Conservation (phyloP, 2,113 vertebrate genomes). For the Vimba vimba region DNA sequence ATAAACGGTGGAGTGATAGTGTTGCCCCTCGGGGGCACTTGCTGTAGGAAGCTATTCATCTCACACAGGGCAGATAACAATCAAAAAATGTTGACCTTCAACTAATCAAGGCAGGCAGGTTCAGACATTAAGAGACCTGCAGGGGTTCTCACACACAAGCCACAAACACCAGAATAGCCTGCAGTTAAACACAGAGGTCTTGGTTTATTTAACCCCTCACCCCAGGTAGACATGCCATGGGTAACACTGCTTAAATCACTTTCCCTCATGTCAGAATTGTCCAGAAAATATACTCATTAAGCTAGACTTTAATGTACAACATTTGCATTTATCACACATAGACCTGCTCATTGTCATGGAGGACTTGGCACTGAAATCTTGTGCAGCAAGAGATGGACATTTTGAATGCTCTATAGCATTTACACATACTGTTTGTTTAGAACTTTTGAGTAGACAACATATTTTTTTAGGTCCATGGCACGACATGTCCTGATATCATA, state of each 20-base stretch:
- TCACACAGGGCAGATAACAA: conserved; percentile 59
- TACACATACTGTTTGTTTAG: not conserved
- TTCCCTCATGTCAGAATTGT: not conserved
- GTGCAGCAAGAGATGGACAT: not conserved
- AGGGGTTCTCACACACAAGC: conserved; percentile 13
- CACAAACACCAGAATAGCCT: not conserved
- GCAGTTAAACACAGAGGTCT: conserved; percentile 23
- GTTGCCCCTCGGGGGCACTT: conserved; percentile 46
- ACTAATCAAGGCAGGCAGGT: conserved; percentile 46
- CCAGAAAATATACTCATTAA: conserved; percentile 31
- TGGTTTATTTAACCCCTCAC: conserved; percentile 43
- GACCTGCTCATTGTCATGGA: conserved; percentile 43
- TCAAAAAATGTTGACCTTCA: conserved; percentile 53
- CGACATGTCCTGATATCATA: not conserved
- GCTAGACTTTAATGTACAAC: conserved; percentile 41
- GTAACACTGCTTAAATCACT: conserved; percentile 1
- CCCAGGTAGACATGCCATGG: not conserved
- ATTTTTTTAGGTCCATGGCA: not conserved
- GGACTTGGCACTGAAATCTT: not conserved
- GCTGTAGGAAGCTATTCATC: conserved; percentile 56
- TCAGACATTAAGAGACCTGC: not conserved
- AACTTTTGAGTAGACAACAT: not conserved
- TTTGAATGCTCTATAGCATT: not conserved
- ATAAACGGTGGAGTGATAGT: conserved; percentile 43
- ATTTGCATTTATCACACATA: conserved; percentile 23